Evolutionary conservation across 2,113 vertebrate species (phyloP), one percentile per base, ranked within the genome.

Genomic region (Cavia porcellus): DNA sequence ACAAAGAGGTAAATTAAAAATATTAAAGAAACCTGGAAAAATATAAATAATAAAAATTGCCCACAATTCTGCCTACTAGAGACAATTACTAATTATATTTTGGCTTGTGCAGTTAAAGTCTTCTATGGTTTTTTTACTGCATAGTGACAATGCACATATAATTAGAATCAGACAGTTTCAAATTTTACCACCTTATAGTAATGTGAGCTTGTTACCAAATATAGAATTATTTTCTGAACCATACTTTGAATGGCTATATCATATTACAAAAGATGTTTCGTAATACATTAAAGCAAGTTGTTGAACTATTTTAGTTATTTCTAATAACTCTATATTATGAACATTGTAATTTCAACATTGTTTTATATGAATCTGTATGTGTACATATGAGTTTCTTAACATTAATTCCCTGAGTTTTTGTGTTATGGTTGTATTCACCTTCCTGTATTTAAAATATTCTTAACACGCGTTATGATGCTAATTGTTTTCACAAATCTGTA

Each of bases 251-350:
- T 62, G 4, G 45, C 11, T 86, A 1, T 6, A 45, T 15, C 62
- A 8, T 22, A 28, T 11, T 90, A 66, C 14, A 47, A 77, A 57
- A 38, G 17, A 47, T 38, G 64, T 35, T 75, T 66, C 12, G 20
- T 19, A 50, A 72, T 59, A 22, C 61, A 52, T 72, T 92, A 66
- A 47, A 74, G 13, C 10, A 59, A 92, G n/a, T 70, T 11, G 35
- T 74, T 83, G 62, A 2, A 88, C 32, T 91, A 47, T 66, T 64
- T 95, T 57, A 42, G 83, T 95, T 77, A 45, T 45, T 79, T 74
- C 52, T 82, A 64, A 38, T 61, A 74, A 59, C 96, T 80, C 50
- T 77, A 20, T 79, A 4, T 86, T 72, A 52, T 83, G 72, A 92
- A 57, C 9, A 89, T 1, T 64, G 1, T 17, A 70, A 61, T 79